A percentile compares a stretch with the other conserved stretches of the same genome.
Conservation (phyloP, 1,140 invertebrate genomes). For the Drosophila kikkawai region DNA sequence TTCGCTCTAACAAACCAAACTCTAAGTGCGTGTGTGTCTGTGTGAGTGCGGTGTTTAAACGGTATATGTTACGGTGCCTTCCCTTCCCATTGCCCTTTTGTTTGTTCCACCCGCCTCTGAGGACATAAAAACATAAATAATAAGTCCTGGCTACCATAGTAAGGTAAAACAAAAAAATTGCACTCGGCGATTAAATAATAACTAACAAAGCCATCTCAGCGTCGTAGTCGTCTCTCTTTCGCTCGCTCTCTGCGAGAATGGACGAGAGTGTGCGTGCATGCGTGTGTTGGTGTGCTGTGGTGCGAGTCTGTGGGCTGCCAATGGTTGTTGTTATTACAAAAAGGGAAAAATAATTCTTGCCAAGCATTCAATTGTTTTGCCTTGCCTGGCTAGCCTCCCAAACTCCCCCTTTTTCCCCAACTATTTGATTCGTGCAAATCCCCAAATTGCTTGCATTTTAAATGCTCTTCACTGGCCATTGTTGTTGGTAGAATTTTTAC, state of each 20-base stretch:
- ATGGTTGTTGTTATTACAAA: constrained; percentile 63
- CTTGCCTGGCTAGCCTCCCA: not conserved
- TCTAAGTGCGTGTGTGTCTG: constrained; percentile 22
- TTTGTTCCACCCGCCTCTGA: not conserved
- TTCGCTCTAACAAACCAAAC: constrained; percentile 49
- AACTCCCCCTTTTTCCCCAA: not conserved
- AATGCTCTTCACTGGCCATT: constrained; percentile 15
- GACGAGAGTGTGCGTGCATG: constrained; percentile 17
- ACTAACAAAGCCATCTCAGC: constrained; percentile 62
- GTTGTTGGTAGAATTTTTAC: constrained; percentile 28
- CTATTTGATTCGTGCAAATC: constrained; percentile 8
- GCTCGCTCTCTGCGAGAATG: constrained; percentile 5
- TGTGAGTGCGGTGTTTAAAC: constrained; percentile 47
- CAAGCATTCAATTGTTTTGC: constrained; percentile 57
- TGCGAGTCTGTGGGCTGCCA: constrained; percentile 34
- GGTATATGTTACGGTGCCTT: constrained; percentile 28
- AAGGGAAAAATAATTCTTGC: constrained; percentile 55
- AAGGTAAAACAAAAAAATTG: constrained; percentile 23
- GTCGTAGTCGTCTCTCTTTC: constrained; percentile 29
- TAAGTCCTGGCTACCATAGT: constrained; percentile 1
- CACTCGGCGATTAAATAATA: constrained; percentile 49
- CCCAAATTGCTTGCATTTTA: constrained; percentile 30
- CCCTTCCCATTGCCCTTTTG: not conserved
- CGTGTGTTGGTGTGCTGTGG: constrained; percentile 6
- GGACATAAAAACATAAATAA: constrained; percentile 6